Evolutionary conservation across 2,113 vertebrate species (phyloP).

Genomic region (Anoura caudifer): DNA sequence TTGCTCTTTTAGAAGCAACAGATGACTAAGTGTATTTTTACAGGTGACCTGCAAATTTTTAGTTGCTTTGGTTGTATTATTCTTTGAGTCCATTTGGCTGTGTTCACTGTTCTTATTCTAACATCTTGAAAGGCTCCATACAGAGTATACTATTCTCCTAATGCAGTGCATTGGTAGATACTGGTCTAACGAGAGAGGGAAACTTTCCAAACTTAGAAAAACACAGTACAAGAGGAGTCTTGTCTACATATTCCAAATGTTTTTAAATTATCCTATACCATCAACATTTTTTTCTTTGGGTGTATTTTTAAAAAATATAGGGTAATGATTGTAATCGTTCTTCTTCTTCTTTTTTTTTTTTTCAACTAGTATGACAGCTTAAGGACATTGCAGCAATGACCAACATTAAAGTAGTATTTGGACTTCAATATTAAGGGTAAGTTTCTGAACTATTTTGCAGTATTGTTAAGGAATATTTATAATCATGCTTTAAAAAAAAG

Average conservation of each 20-base stretch:
- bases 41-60: not conserved
- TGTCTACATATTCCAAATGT: not conserved
- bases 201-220: not conserved
- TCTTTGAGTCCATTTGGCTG: not conserved
- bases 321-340: not conserved
- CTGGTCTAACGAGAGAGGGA: not conserved
- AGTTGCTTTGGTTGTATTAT: not conserved
- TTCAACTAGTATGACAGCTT: not conserved
- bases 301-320: not conserved
- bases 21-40: not conserved
- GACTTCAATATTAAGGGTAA: not conserved
- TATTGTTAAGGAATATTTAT: not conserved
- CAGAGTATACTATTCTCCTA: not conserved
- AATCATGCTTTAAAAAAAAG: not conserved
- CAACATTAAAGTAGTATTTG: not conserved
- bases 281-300: not conserved
- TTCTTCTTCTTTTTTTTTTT: too few relatives aligned
- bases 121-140: not conserved
- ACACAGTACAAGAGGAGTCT: not conserved
- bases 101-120: not conserved
- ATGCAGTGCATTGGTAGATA: not conserved
- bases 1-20: not conserved
- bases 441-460: not conserved
- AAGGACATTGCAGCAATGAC: not conserved
- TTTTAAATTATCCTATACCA: not conserved